Percentiles rank a stretch among this genome's conserved stretches.
Conservation (phyloP, 2,888 invertebrate genomes). For the Sympetrum striolatum region DNA sequence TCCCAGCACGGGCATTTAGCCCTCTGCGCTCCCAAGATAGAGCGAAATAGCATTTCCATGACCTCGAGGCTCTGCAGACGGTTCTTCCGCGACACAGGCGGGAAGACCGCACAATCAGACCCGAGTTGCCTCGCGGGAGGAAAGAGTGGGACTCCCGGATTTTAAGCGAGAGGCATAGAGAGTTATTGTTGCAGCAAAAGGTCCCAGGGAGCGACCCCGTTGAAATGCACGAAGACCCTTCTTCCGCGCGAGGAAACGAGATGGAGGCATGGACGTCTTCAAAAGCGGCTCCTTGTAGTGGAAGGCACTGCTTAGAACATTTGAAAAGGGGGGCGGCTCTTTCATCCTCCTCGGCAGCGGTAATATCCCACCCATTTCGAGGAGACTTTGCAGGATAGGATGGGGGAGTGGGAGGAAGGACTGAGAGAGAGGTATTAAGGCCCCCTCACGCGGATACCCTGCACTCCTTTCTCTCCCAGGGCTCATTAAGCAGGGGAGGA, state of each 20-base stretch:
- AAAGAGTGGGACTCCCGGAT: no score
- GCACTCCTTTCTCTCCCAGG: constrained; percentile 38
- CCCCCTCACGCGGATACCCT: constrained; percentile 32
- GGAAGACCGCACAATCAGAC: no score
- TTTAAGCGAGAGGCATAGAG: background rate
- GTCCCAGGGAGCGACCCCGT: background rate
- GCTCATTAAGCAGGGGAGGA: constrained; percentile 33
- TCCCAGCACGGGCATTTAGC: no score
- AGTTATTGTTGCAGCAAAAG: background rate
- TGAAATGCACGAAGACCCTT: background rate
- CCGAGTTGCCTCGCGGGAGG: no score
- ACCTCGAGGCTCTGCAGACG: no score
- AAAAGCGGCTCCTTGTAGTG: background rate
- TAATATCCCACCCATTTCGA: constrained; percentile 30
- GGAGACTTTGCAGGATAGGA: constrained; percentile 18
- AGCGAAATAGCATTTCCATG: no score
- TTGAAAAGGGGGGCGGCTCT: background rate
- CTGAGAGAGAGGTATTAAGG: constrained; percentile 2
- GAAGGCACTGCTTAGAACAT: constrained; percentile 33
- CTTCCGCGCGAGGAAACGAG: background rate
- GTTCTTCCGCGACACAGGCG: no score
- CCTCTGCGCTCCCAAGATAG: no score
- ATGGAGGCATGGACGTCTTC: constrained; percentile 4
- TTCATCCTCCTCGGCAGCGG: constrained; percentile 7
- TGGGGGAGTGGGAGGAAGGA: background rate